Evolutionary conservation across 2,888 invertebrate species (phyloP).

Genomic region (Folsomia candida): DNA sequence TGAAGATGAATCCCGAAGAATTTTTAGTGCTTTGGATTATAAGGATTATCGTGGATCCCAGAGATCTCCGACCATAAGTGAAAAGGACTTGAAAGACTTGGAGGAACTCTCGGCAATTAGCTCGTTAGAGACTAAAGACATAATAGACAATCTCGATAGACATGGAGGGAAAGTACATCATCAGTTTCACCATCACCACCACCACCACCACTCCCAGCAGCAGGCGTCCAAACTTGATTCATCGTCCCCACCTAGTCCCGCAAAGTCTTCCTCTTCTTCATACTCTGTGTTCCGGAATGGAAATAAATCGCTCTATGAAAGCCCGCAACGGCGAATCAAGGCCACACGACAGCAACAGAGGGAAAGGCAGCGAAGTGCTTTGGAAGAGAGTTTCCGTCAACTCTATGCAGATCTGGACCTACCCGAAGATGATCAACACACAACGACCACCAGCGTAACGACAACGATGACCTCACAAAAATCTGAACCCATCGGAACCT

Average conservation of each 20-base stretch:
- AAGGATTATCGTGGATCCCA: conserved; percentile 65
- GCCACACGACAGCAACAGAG: conserved; percentile 30
- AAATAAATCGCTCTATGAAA: conserved; percentile 16
- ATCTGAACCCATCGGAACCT: conserved; percentile 25
- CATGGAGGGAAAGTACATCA: conserved; percentile 28
- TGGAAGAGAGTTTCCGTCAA: conserved; percentile 49
- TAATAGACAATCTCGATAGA: conserved; percentile 41
- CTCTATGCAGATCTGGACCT: conserved; percentile 45
- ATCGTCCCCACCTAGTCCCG: background rate
- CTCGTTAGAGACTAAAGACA: conserved; percentile 61
- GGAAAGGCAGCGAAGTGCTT: conserved; percentile 38
- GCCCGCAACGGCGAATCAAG: conserved; percentile 34
- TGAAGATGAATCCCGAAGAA: conserved; percentile 45
- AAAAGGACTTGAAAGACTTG: conserved; percentile 74
- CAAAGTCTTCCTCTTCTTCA: background rate
- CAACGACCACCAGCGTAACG: conserved; percentile 26
- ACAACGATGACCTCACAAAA: conserved; percentile 19
- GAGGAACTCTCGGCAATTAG: conserved; percentile 72
- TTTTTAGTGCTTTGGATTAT: conserved; percentile 73
- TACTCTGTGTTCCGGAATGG: background rate
- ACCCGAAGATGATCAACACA: conserved; percentile 31
- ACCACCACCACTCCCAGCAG: background rate
- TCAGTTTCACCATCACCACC: conserved; percentile 12
- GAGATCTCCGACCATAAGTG: conserved; percentile 71
- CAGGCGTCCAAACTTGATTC: background rate